Evolutionary conservation across 2,113 vertebrate species (phyloP), one percentile per base, ranked within the genome.

Genomic region (Phylloscopus trochiloides): DNA sequence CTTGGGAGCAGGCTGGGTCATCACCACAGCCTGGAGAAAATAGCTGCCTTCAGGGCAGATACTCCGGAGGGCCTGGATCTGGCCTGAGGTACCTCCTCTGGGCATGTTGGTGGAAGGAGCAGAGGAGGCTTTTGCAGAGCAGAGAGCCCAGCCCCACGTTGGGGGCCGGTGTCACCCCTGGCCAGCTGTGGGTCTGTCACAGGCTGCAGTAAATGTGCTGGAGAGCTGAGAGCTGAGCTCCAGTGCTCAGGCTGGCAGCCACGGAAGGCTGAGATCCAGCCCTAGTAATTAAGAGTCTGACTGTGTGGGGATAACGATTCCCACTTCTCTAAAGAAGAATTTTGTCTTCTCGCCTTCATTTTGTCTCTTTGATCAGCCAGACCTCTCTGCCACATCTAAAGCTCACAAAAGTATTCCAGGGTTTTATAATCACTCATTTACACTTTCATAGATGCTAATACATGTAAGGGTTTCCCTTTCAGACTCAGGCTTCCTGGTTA

Each of bases 331-430:
- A 29, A 42, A 42, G 58, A 57, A 40, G 58, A 58, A 58, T 61
- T 89, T 84, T 83, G 58, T 94, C 90, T 77, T 63, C 84, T 89
- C 0, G 5, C 72, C 47, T 92, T 80, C 79, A 32, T 71, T 82
- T 82, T 58, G 65, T 67, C 34, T 89, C 95, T 95, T 92, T 84
- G 90, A 96, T 94, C 93, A 96, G 70, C 47, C 90, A 89, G 84
- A 40, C 59, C 70, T 81, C 84, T 77, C 51, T 94, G 83, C 73
- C 92, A 38, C 73, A 50, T 78, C 84, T 15, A 42, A 76, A 84
- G 90, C 77, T 96, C 65, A 19, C 47, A 77, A 50, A 57, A 34
- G 20, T 57, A 15, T 91, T 50, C 80, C 6, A 26, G 40, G 58
- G 10, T 77, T 92, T 91, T 55, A 47, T 85, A 87, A 91, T 45